phyloP scores from a whole-genome alignment of 2,797 vertebrate genomes.

The Enteromius unitaeniatus region DNA sequence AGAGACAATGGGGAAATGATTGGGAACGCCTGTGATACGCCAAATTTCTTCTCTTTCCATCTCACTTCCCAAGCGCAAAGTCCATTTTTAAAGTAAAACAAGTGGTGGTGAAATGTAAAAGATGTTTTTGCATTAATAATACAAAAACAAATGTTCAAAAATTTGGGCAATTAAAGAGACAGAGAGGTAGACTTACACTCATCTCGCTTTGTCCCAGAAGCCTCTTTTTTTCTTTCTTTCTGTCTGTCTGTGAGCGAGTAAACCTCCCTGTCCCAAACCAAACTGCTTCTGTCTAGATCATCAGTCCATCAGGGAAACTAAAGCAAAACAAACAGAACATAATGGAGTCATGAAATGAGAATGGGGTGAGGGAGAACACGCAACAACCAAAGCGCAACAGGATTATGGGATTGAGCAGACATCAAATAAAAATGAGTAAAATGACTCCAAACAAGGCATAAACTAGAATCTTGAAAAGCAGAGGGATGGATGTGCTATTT shows the following conservation, averaged over 20 bases:
- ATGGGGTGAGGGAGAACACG: slow-evolving; percentile 50
- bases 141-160: neutral
- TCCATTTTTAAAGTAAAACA: neutral
- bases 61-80: neutral
- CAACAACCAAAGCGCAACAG: slow-evolving; percentile 41
- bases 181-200: slow-evolving; percentile 51
- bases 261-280: slow-evolving; percentile 50
- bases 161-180: neutral
- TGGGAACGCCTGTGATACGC: neutral
- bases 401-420: slow-evolving; percentile 34
- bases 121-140: neutral
- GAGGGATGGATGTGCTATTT: neutral
- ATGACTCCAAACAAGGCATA: slow-evolving; percentile 26
- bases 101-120: neutral
- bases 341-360: slow-evolving; percentile 59
- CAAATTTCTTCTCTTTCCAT: neutral
- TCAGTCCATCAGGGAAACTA: slow-evolving; percentile 57
- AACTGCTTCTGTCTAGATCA: slow-evolving; percentile 51
- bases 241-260: slow-evolving; percentile 45
- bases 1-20: slow-evolving; percentile 15
- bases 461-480: neutral
- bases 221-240: slow-evolving; percentile 43
- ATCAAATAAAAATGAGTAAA: slow-evolving; percentile 43
- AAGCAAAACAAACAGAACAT: slow-evolving; percentile 61
- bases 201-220: slow-evolving; percentile 24